Base-by-base conservation (phyloP, 2,888 invertebrate species). In the Cephus pulcher region DNA sequence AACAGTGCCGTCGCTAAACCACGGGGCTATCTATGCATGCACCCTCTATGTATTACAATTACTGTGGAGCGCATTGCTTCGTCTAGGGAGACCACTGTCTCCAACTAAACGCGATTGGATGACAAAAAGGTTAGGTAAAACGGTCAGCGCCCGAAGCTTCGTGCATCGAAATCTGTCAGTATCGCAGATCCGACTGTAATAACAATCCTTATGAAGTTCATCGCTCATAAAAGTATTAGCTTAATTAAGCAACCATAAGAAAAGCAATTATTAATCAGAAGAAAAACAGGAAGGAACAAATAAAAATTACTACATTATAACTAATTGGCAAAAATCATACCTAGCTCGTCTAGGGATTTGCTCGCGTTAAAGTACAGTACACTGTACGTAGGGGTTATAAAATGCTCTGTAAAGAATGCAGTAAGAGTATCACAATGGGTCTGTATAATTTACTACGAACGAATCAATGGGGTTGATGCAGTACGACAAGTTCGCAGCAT, bases 401-500 rank as follows among this genome's bases (percentile, higher is more conserved):
- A 23, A 56, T 56, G 56, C 56, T 56, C 56, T 56, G 23, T 56
- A 56, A 56, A 56, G 56, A 56, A 56, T 56, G 23, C 56, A 56
- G 56, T 56, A 56, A 56, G 30, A 71, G 33, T 30, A 68, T 30
- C 74, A 74, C 15, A 74, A 23, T 71, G 34, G 32, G 32, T 71
- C 71, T 71, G 33, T 71, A 34, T 71, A 71, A 75, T 78, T 74
- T 34, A 75, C 68, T 70, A 78, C 74, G 70, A 75, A 78, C 75
- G 71, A 76, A 76, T 78, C 75, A 79, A 79, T 76, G 79, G 76
- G 79, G 79, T 79, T 79, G 76, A 76, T 87, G 86, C 90, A 90
- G 90, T 89, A 90, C 88, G 84, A 86, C 88, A 84, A 86, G 84
- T 83, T 83, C 86, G 81, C 86, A 86, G 80, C 87, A 86, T 82